Evolutionary conservation across 2,797 vertebrate genomes (phyloP).

Genomic region (Natrix natrix): DNA sequence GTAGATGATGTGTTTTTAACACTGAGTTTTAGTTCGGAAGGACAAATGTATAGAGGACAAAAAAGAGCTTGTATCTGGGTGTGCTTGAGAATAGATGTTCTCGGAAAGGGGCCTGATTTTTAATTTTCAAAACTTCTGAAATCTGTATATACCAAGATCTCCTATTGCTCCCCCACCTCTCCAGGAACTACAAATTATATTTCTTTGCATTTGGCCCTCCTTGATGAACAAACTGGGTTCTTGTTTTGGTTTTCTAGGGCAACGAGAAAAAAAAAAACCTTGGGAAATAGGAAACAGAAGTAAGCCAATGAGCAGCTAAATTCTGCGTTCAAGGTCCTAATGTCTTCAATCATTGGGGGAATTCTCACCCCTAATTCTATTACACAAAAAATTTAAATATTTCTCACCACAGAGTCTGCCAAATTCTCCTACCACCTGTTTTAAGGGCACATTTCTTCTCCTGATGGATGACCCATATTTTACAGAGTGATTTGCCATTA

Average conservation of each 20-base stretch:
- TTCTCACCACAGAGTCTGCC: neutral
- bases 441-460: constrained; percentile 54
- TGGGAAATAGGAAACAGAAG: neutral
- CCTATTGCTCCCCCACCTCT: neutral
- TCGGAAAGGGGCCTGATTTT: neutral
- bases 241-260: constrained; percentile 39
- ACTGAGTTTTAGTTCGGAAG: neutral
- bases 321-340: constrained; percentile 34
- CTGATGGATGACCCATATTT: constrained; percentile 70
- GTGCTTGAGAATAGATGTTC: neutral
- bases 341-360: constrained; percentile 47
- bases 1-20: neutral
- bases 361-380: constrained; percentile 40
- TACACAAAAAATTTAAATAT: constrained; percentile 22
- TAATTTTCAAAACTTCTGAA: neutral
- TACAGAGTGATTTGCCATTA: constrained; percentile 70
- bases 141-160: neutral
- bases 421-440: constrained; percentile 65
- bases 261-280: neutral
- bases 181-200: neutral
- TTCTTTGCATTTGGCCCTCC: neutral
- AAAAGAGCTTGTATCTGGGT: too few species aligned
- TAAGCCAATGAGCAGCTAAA: constrained; percentile 25
- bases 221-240: constrained; percentile 8
- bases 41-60: neutral